Evolutionary conservation across 2,797 vertebrate genomes (phyloP).

Genomic region (Centroberyx gerrardi): DNA sequence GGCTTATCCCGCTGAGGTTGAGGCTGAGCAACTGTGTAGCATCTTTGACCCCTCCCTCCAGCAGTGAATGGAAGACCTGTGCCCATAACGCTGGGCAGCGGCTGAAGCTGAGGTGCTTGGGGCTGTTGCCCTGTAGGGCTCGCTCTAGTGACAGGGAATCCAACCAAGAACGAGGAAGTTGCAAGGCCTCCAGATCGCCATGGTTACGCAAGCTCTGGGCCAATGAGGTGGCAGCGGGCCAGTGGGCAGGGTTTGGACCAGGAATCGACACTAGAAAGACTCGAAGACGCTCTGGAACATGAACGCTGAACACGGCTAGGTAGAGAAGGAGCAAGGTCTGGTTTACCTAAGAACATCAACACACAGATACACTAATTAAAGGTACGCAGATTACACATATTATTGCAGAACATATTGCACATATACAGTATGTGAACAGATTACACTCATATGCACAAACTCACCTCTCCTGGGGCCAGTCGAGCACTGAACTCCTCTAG

Average conservation of each 20-base stretch:
- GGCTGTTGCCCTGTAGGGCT: slow-evolving; percentile 91
- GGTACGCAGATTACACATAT: background rate
- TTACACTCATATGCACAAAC: slow-evolving; percentile 32
- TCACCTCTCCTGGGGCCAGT: slow-evolving; percentile 94
- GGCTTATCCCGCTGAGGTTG: slow-evolving; percentile 94
- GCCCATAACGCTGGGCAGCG: slow-evolving; percentile 90
- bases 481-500: slow-evolving; percentile 94
- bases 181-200: slow-evolving; percentile 92
- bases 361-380: slow-evolving; percentile 20
- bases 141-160: slow-evolving; percentile 90
- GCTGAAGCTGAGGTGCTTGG: slow-evolving; percentile 95
- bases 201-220: slow-evolving; percentile 89
- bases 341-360: slow-evolving; percentile 76
- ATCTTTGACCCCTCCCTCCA: slow-evolving; percentile 87
- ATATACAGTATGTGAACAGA: background rate
- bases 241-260: slow-evolving; percentile 89
- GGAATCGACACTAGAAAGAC: slow-evolving; percentile 96
- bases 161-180: slow-evolving; percentile 95
- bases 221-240: slow-evolving; percentile 87
- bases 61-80: slow-evolving; percentile 88
- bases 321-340: slow-evolving; percentile 96
- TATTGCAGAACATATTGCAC: background rate
- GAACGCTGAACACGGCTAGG: slow-evolving; percentile 94
- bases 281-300: slow-evolving; percentile 91
- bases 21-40: slow-evolving; percentile 89